Evolutionary conservation across 2,113 vertebrate species (phyloP), one percentile per base, ranked within the genome.

Genomic region (Chaenogobius annularis): DNA sequence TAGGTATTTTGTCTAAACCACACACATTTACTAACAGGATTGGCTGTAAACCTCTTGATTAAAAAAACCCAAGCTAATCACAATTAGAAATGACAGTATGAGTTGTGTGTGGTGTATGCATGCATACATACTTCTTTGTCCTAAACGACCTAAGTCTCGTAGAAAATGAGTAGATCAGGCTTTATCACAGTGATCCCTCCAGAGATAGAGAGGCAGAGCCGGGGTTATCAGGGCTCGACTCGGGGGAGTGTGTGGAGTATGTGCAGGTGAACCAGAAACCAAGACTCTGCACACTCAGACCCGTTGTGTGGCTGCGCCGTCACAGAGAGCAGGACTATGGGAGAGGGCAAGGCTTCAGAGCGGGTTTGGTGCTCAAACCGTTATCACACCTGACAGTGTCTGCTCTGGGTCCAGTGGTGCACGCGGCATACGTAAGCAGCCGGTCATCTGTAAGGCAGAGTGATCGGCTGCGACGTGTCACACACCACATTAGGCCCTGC

Each of bases 311-410:
- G 82, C 78, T 75, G 80, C 75, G 56, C 81, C 69, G 69, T 84
- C 71, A 83, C 54, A 69, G 67, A 72, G 79, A 63, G 26, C 79
- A 8, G 67, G 64, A 67, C 70, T 79, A 81, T 70, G 54, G 81
- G 75, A 81, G 80, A 81, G 84, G 85, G 85, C 81, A 83, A 83
- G 76, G 77, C 83, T 89, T 92, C 91, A 86, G 75, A 89, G 83
- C 78, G 76, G 85, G 84, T 92, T 89, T 86, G 80, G 78, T 17
- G 67, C 87, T 77, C 73, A 64, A 83, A 81, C 81, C 46, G 81
- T 92, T 89, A 93, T 93, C 90, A 75, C 90, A 91, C 92, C 90
- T 90, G 91, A 92, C 91, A 93, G 85, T 83, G 90, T 91, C 90
- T 89, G 90, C 79, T 91, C 87, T 66, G 68, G 89, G 75, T 81